Conservation (phyloP, 2,113 vertebrate genomes). For the Xenus cinereus region DNA sequence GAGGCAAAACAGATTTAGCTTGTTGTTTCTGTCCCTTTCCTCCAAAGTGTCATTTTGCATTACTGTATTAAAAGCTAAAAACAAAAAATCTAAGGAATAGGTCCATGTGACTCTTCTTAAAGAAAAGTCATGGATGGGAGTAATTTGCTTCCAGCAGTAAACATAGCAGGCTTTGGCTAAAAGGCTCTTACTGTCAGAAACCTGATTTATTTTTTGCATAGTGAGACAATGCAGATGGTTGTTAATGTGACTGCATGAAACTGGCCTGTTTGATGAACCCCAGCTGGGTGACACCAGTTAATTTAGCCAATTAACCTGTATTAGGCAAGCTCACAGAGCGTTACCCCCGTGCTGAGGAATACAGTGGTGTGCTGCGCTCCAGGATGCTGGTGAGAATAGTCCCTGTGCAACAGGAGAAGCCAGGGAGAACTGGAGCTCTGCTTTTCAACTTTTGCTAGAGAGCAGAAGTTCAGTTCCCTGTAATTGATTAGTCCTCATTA, state of each 20-base stretch:
- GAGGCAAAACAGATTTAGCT: not conserved
- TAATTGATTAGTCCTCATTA: not conserved
- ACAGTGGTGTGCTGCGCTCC: not conserved
- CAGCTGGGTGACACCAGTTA: not conserved
- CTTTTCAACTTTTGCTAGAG: not conserved
- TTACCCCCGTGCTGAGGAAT: not conserved
- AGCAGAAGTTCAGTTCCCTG: not conserved
- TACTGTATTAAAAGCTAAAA: not conserved
- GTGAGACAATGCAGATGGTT: slow-evolving; percentile 30
- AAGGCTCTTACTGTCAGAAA: not conserved
- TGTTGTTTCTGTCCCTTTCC: not conserved
- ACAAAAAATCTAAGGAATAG: not conserved
- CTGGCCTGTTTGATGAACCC: not conserved
- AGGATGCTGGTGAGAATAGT: not conserved
- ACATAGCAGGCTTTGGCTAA: not conserved
- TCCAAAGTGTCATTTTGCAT: not conserved
- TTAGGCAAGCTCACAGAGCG: fast-evolving
- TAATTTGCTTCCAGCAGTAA: not conserved
- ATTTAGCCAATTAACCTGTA: not conserved
- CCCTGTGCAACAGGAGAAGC: not conserved
- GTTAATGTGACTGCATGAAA: not conserved
- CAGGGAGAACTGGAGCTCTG: not conserved
- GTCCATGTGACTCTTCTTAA: not conserved
- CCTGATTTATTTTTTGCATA: not conserved
- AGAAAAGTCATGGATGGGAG: not conserved